Base-by-base conservation (phyloP, 2,888 invertebrate genomes). In the Andrena bucephala region DNA sequence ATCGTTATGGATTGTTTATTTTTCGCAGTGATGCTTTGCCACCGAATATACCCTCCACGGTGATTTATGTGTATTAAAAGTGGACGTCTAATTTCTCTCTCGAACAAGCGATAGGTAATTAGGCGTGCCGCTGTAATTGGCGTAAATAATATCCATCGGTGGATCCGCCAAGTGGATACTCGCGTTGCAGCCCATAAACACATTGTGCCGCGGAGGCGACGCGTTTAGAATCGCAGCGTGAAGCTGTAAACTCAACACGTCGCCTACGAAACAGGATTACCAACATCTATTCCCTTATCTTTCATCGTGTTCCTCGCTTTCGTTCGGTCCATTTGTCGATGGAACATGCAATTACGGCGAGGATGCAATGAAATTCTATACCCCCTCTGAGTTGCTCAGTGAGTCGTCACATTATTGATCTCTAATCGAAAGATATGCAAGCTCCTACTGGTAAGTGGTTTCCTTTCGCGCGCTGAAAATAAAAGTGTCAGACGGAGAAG, bases 71-170 rank as follows among this genome's bases (percentile, higher is more conserved):
- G 73, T 80, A 80, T 80, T 72, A 63, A 67, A 65, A 80, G 36
- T 65, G 80, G 54, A 72, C 59, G 65, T 42, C 68, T 68, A 75
- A 77, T 71, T 75, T 84, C 79, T 59, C 83, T 76, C 72, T 79
- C 70, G 62, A 70, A 76, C 69, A 62, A 54, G 62, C 27, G 76
- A 76, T 82, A 68, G 16, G 82, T 85, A 85, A 85, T 85, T 85
- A 77, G 78, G 69, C 66, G 50, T 48, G 77, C 70, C 69, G 76
- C 79, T 68, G 60, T 82, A 82, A 85, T 82, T 85, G 84, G 82
- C 59, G 74, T 85, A 77, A 82, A 85, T 82, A 85, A 85, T 79
- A 85, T 82, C 74, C 62, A 73, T 70, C 69, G 69, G 5, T 50
- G 52, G 42, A 59, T 74, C 42, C 65, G 72, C 66, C 75, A 66